Conservation (phyloP, 2,888 invertebrate species). For the Drosophila pseudotakahashii region DNA sequence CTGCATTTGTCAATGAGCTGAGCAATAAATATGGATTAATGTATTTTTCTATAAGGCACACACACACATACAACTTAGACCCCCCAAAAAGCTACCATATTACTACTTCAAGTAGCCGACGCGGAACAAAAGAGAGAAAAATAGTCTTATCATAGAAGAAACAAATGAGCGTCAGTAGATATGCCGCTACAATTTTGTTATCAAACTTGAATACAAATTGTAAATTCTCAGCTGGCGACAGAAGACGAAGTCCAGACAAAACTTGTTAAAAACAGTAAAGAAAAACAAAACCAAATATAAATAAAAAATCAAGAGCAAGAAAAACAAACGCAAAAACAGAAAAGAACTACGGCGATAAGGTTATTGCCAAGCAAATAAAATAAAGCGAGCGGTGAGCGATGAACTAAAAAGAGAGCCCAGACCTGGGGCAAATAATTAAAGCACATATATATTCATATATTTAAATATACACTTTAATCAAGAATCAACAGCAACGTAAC, state of each 20-base stretch:
- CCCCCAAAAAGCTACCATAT: constrained; percentile 13
- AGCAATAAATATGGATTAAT: constrained; percentile 54
- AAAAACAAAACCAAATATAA: constrained; percentile 14
- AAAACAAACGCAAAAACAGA: constrained; percentile 41
- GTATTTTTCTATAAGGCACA: not conserved
- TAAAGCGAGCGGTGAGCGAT: constrained; percentile 8
- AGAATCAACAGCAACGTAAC: constrained; percentile 15
- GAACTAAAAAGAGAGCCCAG: constrained; percentile 36
- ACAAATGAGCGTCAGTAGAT: constrained; percentile 37
- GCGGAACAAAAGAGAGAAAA: constrained; percentile 21
- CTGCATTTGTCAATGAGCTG: constrained; percentile 42
- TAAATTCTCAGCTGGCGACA: constrained; percentile 20
- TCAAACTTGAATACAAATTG: constrained; percentile 44
- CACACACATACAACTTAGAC: not conserved
- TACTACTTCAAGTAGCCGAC: constrained; percentile 33
- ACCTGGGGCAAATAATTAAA: constrained; percentile 29
- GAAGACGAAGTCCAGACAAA: constrained; percentile 33
- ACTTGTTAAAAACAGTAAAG: constrained; percentile 7
- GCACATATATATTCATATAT: constrained; percentile 6
- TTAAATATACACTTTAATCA: constrained; percentile 25
- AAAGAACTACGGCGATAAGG: constrained; percentile 49
- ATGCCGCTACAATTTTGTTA: constrained; percentile 54
- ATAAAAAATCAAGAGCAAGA: constrained; percentile 5
- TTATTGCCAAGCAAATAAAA: constrained; percentile 3
- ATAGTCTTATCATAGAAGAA: constrained; percentile 49